Base-by-base conservation (phyloP, 92 coral and sea anemone genomes). In the Parazoanthus darwini region DNA sequence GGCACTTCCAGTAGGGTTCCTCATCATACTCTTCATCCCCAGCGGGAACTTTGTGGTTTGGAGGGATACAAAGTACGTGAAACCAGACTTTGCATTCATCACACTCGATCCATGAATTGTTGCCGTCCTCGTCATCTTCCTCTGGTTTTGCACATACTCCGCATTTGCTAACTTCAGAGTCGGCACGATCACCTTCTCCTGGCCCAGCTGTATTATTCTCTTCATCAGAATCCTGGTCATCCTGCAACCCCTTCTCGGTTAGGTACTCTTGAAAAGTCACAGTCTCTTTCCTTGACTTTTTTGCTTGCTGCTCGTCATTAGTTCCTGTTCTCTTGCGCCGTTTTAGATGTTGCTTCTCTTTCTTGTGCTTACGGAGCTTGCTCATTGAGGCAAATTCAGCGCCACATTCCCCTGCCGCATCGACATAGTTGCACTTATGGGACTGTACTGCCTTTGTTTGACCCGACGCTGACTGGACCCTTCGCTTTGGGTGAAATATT, bases 311-410 rank as follows among this genome's bases (percentile, higher is more conserved):
- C 80, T 76, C 54, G 51, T 76, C 58, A 76, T 8, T 37, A 8
- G 80, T 76, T 76, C 80, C 80, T 80, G 79, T 42, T 59, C 78
- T 88, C 65, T 85, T 46, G 81, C 85, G 85, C 79, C 81, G 56
- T 81, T 88, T 83, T 59, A 80, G 85, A 29, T 88, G 90, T n/a
- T 88, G 80, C 42, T 83, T 46, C 68, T 88, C 79, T 65, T 42
- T 42, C 78, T 88, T 88, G 90, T 80, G 86, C 26, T 77, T 85
- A 70, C 81, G 39, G 71, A 88, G 78, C 73, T 88, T 88, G 78
- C 85, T 81, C 35, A 80, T 25, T 6, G 72, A 88, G 51, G 80
- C 26, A 66, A 88, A 80, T 23, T 29, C 87, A 23, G 77, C 80
- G 81, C 87, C 90, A 88, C 86, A 88, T 71, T 85, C 78, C 33